Conservation (phyloP, 2,797 vertebrate species). For the Pelodytes ibericus region DNA sequence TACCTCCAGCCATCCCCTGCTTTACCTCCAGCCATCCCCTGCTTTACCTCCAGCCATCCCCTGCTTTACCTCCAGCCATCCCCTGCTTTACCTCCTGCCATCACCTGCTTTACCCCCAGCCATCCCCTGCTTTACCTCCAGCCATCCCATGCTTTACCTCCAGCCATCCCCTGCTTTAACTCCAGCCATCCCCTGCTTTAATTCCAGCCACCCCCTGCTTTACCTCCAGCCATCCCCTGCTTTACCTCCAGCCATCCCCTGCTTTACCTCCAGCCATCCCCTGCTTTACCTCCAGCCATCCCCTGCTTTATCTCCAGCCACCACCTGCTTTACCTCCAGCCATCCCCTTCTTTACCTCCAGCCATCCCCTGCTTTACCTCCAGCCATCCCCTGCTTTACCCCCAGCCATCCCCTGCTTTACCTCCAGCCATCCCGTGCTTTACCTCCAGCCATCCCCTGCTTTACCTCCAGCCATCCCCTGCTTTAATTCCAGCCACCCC, state of each 20-base stretch:
- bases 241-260: too few species aligned
- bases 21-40: too few species aligned
- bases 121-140: constrained; percentile 79
- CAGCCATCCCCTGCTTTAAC: constrained; percentile 77
- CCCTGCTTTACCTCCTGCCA: too few species aligned
- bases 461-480: constrained; percentile 80
- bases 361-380: constrained; percentile 79
- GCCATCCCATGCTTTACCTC: constrained; percentile 79
- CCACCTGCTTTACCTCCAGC: constrained; percentile 73
- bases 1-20: constrained; percentile 81
- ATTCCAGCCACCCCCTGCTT: too few species aligned
- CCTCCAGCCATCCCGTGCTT: constrained; percentile 82
- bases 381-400: constrained; percentile 80
- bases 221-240: constrained; percentile 81
- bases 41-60: constrained; percentile 77
- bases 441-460: too few species aligned
- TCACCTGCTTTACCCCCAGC: constrained; percentile 73
- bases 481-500: too few species aligned
- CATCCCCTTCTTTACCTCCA: constrained; percentile 78
- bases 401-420: too few species aligned
- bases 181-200: constrained; percentile 81
- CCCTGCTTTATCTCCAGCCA: too few species aligned
- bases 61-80: constrained; percentile 80
- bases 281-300: constrained; percentile 80
- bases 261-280: constrained; percentile 77